phyloP scores from a whole-genome alignment of 2,113 vertebrate genomes.

The Phocoena sinus region DNA sequence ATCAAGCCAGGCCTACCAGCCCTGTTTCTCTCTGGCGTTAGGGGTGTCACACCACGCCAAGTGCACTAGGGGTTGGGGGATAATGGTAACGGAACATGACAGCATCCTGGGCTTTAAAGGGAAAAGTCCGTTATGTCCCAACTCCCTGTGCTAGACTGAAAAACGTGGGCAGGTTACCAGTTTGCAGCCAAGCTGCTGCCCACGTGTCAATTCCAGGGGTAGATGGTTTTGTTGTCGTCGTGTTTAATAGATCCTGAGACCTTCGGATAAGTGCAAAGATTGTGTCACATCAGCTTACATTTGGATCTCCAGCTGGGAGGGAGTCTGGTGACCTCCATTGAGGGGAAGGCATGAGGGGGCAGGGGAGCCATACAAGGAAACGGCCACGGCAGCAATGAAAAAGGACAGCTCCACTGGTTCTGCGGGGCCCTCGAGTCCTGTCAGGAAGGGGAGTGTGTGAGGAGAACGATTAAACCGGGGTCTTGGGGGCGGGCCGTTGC shows the following conservation, averaged over 20 bases:
- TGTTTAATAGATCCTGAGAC: background rate
- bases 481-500: accelerated
- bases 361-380: background rate
- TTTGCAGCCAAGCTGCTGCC: background rate
- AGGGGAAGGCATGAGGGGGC: background rate
- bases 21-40: background rate
- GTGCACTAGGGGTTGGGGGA: background rate
- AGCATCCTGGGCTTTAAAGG: background rate
- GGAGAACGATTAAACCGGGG: slow-evolving; percentile 1
- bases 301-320: background rate
- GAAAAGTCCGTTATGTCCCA: background rate
- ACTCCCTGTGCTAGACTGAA: background rate
- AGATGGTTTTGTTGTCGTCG: background rate
- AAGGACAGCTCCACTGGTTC: background rate
- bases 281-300: background rate
- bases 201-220: background rate
- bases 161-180: background rate
- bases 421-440: background rate
- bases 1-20: background rate
- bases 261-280: background rate
- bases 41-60: background rate
- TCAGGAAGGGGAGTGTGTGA: background rate
- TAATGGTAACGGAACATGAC: background rate
- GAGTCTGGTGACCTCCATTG: background rate
- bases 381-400: background rate